phyloP scores from a whole-genome alignment of 2,113 vertebrate genomes.

The Emydocephalus ijimae region DNA sequence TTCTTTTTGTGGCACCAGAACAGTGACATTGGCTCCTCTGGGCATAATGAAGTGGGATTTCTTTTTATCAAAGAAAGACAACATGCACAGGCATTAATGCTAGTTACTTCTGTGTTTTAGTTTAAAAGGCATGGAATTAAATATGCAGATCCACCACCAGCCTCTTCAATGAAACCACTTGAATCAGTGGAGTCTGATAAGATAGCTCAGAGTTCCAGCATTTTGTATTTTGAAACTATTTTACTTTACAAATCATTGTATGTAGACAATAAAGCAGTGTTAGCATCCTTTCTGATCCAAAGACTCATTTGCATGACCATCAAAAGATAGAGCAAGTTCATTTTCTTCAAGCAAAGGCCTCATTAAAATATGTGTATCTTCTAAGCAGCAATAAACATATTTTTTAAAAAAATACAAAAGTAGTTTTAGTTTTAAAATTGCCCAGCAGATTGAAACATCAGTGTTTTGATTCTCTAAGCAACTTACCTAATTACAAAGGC shows the following conservation, averaged over 20 bases:
- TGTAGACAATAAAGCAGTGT: neutral
- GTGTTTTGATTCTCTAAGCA: neutral
- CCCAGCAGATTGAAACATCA: neutral
- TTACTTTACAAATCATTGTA: neutral
- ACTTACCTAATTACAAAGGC: neutral
- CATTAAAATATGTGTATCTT: neutral
- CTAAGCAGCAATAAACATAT: neutral
- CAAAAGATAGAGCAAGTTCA: neutral
- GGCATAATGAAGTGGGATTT: conserved; percentile 66
- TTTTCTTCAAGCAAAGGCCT: neutral
- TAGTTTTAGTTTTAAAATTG: neutral
- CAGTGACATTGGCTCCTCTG: conserved; percentile 72
- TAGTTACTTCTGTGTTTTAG: neutral
- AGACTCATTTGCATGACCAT: neutral
- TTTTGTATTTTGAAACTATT: neutral
- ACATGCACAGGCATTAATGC: conserved; percentile 31
- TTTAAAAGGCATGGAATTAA: neutral
- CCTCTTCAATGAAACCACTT: neutral
- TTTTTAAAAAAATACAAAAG: neutral
- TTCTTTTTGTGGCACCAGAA: conserved; percentile 74
- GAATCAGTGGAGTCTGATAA: neutral
- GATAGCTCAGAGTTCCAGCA: neutral
- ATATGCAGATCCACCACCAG: neutral
- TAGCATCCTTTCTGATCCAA: neutral
- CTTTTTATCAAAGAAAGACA: conserved; percentile 65